Evolutionary conservation across 2,888 invertebrate species (phyloP), one percentile per base, ranked within the genome.

Genomic region (Spilarctia lutea): DNA sequence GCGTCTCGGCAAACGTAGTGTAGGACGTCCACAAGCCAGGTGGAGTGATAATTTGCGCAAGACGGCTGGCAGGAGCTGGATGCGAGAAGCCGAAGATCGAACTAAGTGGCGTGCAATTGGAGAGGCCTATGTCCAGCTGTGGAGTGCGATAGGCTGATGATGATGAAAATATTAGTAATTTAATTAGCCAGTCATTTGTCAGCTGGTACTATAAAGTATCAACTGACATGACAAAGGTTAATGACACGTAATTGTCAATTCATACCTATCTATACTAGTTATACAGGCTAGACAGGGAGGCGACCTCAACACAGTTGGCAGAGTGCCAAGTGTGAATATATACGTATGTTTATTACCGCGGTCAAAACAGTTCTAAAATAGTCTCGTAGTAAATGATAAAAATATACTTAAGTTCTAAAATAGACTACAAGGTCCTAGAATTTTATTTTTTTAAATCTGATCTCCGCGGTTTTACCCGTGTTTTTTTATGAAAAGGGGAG

Each of bases 231-330:
- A 24, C 66, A 72, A 27, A 72, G 72, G 67, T 72, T 45, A 60
- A 13, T 72, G 67, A 60, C 67, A 60, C 56, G 30, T 56, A 18
- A 39, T 42, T n/a, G 11, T 66, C 33, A 7, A 56, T 20, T 67
- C 27, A 20, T 68, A 65, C n/a, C n/a, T 60, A 69, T 8, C 16
- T n/a, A 56, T n/a, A 35, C 33, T 16, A 33, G 65, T 52, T 39
- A 73, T 27, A 60, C 67, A 35, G 33, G 65, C 65, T 52, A 73
- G 67, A 60, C 72, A 35, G 7, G 27, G 42, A 30, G 67, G 56
- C 67, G 72, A 45, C 67, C 42, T 56, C 20, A 67, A 68, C 67
- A 72, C 42, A 72, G 42, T 72, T 68, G 72, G 67, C 56, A n/a
- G 24, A 13, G 10, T 16, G 67, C 67, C 72, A 67, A 56, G 56